Percentiles rank a stretch among this genome's conserved stretches.
These are phyloP conservation scores for Coptodon rendalli DNA, from an alignment of 2,113 vertebrate genomes.

Conservation along the genomic window DNA sequence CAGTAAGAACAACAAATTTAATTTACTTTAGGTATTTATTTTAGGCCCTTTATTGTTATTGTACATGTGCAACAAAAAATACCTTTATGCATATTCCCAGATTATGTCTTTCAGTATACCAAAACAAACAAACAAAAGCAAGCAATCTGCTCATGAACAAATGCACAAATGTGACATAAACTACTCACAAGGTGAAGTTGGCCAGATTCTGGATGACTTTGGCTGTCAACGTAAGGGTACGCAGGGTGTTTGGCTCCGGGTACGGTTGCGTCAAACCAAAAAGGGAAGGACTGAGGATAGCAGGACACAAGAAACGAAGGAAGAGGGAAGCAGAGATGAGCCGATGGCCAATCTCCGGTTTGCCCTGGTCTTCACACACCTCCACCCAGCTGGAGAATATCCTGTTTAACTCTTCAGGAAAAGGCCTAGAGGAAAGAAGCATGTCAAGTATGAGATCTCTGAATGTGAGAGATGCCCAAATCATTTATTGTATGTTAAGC, in stretches of 20 bases:
- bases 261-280: constrained; percentile 86
- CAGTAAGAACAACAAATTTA: background rate
- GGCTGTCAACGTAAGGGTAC: constrained; percentile 86
- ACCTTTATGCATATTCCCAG: background rate
- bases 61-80: accelerated
- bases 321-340: constrained; percentile 91
- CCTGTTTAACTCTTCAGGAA: constrained; percentile 82
- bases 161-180: background rate
- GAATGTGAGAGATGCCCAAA: background rate
- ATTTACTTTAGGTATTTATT: background rate
- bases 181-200: constrained; percentile 85
- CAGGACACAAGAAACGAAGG: constrained; percentile 89
- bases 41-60: background rate
- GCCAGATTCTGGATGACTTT: constrained; percentile 97
- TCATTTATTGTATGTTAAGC: background rate
- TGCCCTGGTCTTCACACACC: constrained; percentile 73
- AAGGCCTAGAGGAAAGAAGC: constrained; percentile 62
- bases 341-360: constrained; percentile 76
- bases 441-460: background rate
- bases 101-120: background rate
- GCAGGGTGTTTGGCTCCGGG: constrained; percentile 78
- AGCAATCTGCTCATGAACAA: background rate
- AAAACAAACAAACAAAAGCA: background rate
- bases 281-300: constrained; percentile 89
- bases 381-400: constrained; percentile 87